phyloP scores from a whole-genome alignment of 2,888 invertebrate species.

The Synanthedon tipuliformis region DNA sequence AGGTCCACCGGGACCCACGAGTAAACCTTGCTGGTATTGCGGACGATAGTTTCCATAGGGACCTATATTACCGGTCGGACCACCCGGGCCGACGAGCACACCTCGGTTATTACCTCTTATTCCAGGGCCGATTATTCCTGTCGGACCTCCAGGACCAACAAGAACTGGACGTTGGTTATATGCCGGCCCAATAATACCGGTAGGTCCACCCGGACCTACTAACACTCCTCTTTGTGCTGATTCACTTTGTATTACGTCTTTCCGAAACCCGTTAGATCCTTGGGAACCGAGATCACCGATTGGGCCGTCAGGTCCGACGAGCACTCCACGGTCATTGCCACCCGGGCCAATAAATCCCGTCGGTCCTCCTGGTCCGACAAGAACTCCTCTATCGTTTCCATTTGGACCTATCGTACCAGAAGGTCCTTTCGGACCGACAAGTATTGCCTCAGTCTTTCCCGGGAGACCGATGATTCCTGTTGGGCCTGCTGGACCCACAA shows the following conservation, averaged over 20 bases:
- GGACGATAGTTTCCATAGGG: slow-evolving; percentile 1
- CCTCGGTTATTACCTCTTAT: slow-evolving; percentile 12
- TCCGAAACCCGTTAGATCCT: slow-evolving; percentile 9
- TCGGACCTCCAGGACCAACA: slow-evolving; percentile 54
- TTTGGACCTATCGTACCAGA: slow-evolving; percentile 23
- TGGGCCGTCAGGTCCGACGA: slow-evolving; percentile 57
- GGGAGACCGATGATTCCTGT: slow-evolving; percentile 31
- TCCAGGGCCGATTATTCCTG: slow-evolving; percentile 44
- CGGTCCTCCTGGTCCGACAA: slow-evolving; percentile 53
- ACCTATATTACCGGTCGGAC: slow-evolving; percentile 17
- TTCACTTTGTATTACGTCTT: slow-evolving; percentile 6
- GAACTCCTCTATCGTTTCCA: slow-evolving; percentile 16
- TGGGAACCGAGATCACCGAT: slow-evolving; percentile 43
- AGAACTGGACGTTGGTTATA: slow-evolving; percentile 15
- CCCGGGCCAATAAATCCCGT: slow-evolving; percentile 22
- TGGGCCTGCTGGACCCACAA: slow-evolving; percentile 57
- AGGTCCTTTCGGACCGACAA: slow-evolving; percentile 44
- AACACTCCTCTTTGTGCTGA: slow-evolving; percentile 29
- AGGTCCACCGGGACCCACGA: slow-evolving; percentile 56
- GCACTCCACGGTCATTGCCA: slow-evolving; percentile 34
- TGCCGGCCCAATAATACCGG: slow-evolving; percentile 42
- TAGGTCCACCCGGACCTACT: slow-evolving; percentile 61
- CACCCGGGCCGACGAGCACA: slow-evolving; percentile 52
- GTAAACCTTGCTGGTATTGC: slow-evolving; percentile 12
- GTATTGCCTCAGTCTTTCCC: slow-evolving; percentile 12